phyloP scores from a whole-genome alignment of 2,888 invertebrate species.

The Tetanocera ferruginea region DNA sequence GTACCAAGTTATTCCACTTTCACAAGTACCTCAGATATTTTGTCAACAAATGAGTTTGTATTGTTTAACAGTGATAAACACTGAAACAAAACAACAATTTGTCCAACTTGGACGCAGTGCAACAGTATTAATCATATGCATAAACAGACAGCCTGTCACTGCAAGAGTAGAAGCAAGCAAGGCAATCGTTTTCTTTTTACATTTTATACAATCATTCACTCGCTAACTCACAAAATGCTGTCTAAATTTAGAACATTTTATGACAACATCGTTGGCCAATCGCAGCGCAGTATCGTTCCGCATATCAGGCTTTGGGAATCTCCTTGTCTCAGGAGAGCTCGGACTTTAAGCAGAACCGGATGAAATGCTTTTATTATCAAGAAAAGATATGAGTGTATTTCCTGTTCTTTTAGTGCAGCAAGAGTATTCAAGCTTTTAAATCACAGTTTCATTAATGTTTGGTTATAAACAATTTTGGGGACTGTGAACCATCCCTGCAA shows the following conservation, averaged over 20 bases:
- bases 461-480: no score
- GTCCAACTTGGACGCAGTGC: neutral
- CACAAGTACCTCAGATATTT: neutral
- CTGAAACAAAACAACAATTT: neutral
- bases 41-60: neutral
- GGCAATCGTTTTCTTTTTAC: neutral
- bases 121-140: neutral
- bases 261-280: constrained; percentile 59
- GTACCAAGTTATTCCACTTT: neutral
- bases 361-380: neutral
- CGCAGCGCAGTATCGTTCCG: constrained; percentile 42
- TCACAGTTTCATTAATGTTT: no score
- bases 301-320: constrained; percentile 4
- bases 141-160: neutral
- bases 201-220: constrained; percentile 10
- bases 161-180: neutral
- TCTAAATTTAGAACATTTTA: constrained; percentile 54
- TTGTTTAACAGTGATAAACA: neutral
- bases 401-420: no score
- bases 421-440: no score
- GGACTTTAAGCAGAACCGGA: neutral
- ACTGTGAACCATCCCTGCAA: no score
- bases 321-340: neutral
- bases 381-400: neutral
- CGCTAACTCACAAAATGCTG: constrained; percentile 38